Evolutionary conservation across 2,888 invertebrate genomes (phyloP).

Genomic region (Achlya flavicornis): DNA sequence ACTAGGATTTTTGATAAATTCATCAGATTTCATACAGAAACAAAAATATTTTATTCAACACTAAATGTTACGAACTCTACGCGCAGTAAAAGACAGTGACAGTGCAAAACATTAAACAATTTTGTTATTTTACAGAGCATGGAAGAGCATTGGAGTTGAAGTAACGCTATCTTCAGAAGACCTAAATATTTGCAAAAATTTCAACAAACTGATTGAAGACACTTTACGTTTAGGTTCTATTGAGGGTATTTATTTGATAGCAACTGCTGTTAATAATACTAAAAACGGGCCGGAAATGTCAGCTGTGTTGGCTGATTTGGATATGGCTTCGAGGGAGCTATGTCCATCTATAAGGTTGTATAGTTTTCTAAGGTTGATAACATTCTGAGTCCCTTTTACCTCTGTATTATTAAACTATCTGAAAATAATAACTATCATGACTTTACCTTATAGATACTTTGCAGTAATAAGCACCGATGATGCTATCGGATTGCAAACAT

Average conservation of each 20-base stretch:
- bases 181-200: too few relatives aligned
- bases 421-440: conserved; percentile 13
- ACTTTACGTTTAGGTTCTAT: too few relatives aligned
- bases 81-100: too few relatives aligned
- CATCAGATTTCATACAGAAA: too few relatives aligned
- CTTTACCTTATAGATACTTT: conserved; percentile 27
- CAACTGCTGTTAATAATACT: conserved; percentile 12
- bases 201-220: too few relatives aligned
- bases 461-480: conserved; percentile 25
- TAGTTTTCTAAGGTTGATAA: conserved; percentile 9
- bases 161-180: conserved; percentile 1
- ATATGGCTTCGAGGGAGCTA: conserved; percentile 29
- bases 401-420: neutral
- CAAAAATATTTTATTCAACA: too few relatives aligned
- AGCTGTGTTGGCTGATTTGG: conserved; percentile 23
- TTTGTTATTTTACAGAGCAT: neutral
- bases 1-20: too few relatives aligned
- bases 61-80: too few relatives aligned
- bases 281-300: neutral
- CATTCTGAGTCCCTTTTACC: too few relatives aligned
- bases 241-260: too few relatives aligned
- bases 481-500: conserved; percentile 27
- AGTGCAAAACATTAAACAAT: too few relatives aligned
- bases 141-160: conserved; percentile 11
- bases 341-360: neutral